phyloP scores from a whole-genome alignment of 37 sponge, comb jelly and placozoan genomes.

The Aphrocallistes beatrix region DNA sequence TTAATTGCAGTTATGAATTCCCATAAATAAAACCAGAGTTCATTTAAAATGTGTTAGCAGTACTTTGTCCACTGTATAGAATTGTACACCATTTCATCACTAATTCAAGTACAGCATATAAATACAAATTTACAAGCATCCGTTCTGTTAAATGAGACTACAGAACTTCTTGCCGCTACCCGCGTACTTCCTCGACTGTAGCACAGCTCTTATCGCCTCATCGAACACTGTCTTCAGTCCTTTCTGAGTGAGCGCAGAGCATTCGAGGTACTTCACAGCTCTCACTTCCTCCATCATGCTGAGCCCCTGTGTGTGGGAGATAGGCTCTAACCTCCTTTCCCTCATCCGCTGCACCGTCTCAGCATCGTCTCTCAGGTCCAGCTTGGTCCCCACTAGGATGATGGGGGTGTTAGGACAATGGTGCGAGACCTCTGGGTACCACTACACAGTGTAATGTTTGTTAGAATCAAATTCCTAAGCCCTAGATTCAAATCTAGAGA shows the following conservation, averaged over 20 bases:
- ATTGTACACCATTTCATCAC: too few relatives aligned
- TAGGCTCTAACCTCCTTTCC: slow-evolving; percentile 37
- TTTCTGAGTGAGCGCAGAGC: slow-evolving; percentile 61
- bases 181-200: slow-evolving; percentile 48
- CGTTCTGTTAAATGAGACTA: too few relatives aligned
- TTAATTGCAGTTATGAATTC: too few relatives aligned
- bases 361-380: slow-evolving; percentile 54
- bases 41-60: too few relatives aligned
- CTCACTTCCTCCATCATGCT: slow-evolving; percentile 44
- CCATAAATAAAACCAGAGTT: too few relatives aligned
- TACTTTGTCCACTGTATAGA: too few relatives aligned
- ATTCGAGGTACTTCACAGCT: slow-evolving; percentile 56
- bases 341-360: slow-evolving; percentile 38
- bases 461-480: too few relatives aligned
- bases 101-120: too few relatives aligned
- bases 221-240: slow-evolving; percentile 62
- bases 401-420: slow-evolving; percentile 57
- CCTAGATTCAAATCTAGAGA: too few relatives aligned
- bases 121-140: too few relatives aligned
- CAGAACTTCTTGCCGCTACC: background rate
- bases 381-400: slow-evolving; percentile 60
- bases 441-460: too few relatives aligned
- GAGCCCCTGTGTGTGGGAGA: slow-evolving; percentile 36
- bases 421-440: slow-evolving; percentile 55
- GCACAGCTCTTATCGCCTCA: slow-evolving; percentile 72